Evolutionary conservation across 2,888 invertebrate species (phyloP), one percentile per base, ranked within the genome.

Genomic region (Aleiodes alternator): DNA sequence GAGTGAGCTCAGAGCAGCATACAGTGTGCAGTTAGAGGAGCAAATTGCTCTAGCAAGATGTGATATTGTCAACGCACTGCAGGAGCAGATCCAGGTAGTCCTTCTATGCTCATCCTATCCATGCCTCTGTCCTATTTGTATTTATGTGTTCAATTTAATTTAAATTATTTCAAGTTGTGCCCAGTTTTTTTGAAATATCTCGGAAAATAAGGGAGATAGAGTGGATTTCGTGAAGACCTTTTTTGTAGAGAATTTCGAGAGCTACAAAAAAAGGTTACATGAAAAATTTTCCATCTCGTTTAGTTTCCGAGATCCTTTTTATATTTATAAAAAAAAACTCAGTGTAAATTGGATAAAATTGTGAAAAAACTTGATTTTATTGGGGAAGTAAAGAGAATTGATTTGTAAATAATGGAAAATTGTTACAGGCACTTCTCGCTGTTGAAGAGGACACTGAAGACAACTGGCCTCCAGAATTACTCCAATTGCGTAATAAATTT

Each of bases 31-130:
- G 75, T 89, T 93, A 78, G 91, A 92, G 84, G 93, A 93, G 86
- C 93, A 93, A 88, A 90, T 93, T 79, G 90, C 92, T 69, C 89
- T 92, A 85, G 94, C 94, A 78, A 92, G 93, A 82, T 91, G 92
- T 84, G 94, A 95, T 86, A 93, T 95, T 82, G 91, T 94, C 79
- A 91, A 92, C 80, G 93, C 94, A 82, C 90, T 95, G 82, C 94
- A 94, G 89, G 92, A 92, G 75, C 94, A 95, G 87, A 92, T 95
- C 84, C 94, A 95, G 94, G 95, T 95, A 92, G 90, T 90, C 82
- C 77, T 77, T 70, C 34, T 76, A 76, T 73, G 69, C 77, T 78
- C 79, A n/a, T 14, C 11, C 50, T 61, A 74, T 68, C 50, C 56
- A 43, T 68, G 57, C 9, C 34, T 68, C 64, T 50, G 8, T n/a